A percentile compares a stretch with the other conserved stretches of the same genome.
Conservation (phyloP, 1,140 invertebrate species). For the Dermatophagoides farinae region DNA sequence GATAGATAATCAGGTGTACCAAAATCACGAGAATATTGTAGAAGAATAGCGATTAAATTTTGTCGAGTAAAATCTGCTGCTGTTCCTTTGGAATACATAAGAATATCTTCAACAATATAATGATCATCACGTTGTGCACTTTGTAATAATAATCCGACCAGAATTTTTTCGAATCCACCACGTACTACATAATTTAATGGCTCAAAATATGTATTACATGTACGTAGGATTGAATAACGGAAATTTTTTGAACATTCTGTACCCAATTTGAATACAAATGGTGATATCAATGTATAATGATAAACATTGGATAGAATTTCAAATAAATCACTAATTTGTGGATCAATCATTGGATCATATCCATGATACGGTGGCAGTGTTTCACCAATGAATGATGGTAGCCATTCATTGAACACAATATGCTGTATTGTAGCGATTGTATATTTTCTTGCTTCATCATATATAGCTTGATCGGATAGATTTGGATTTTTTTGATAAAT, state of each 20-base stretch:
- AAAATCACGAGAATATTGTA: constrained; percentile 42
- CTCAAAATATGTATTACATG: constrained; percentile 42
- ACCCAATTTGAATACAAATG: constrained; percentile 26
- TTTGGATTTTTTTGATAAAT: constrained; percentile 24
- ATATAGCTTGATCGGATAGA: constrained; percentile 34
- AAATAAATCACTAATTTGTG: constrained; percentile 45
- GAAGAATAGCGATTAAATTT: constrained; percentile 42
- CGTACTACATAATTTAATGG: constrained; percentile 23
- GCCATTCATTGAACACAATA: constrained; percentile 33
- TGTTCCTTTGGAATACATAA: constrained; percentile 36
- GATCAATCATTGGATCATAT: constrained; percentile 39
- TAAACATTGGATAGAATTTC: constrained; percentile 45
- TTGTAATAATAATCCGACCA: constrained; percentile 40
- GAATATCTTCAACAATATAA: constrained; percentile 40
- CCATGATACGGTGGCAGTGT: constrained; percentile 27
- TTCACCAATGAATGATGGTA: constrained; percentile 28
- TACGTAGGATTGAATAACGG: constrained; percentile 26
- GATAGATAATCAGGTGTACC: constrained; percentile 30
- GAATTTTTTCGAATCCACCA: constrained; percentile 34
- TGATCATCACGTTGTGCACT: constrained; percentile 41
- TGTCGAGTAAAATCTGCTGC: constrained; percentile 44
- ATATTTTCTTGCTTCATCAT: constrained; percentile 38
- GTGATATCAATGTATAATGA: constrained; percentile 39
- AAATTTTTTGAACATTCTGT: constrained; percentile 16
- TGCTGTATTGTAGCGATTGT: constrained; percentile 33